These are phyloP conservation scores for Rhopalosiphum padi DNA, from an alignment of 1,140 invertebrate genomes.

Conservation along the genomic window DNA sequence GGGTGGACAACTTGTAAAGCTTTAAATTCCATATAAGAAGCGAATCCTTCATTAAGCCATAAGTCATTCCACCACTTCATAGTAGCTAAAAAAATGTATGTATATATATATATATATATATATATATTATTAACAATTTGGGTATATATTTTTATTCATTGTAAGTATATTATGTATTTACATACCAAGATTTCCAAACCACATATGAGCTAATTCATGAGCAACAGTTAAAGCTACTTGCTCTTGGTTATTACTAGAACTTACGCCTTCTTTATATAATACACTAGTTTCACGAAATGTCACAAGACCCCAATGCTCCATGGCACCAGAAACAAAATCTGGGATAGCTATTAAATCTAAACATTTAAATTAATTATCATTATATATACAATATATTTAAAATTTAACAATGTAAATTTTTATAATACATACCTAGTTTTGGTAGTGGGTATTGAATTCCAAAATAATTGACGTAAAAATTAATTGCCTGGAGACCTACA, in stretches of 20 bases:
- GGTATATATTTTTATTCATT: not conserved
- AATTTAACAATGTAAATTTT: not conserved
- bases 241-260: slow-evolving; percentile 78
- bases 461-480: slow-evolving; percentile 90
- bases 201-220: slow-evolving; percentile 93
- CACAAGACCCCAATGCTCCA: slow-evolving; percentile 93
- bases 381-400: not conserved
- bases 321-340: slow-evolving; percentile 93
- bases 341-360: slow-evolving; percentile 91
- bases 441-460: slow-evolving; percentile 83
- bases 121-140: not conserved
- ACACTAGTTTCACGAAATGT: slow-evolving; percentile 85
- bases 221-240: slow-evolving; percentile 81
- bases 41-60: slow-evolving; percentile 94
- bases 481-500: slow-evolving; percentile 78
- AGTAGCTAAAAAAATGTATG: slow-evolving; percentile 70
- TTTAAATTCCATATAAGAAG: slow-evolving; percentile 84
- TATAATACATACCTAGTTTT: slow-evolving; percentile 74
- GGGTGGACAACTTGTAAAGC: slow-evolving; percentile 75
- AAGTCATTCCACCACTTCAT: slow-evolving; percentile 93
- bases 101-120: not conserved
- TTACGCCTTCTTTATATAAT: slow-evolving; percentile 73
- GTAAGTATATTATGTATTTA: not conserved
- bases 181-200: slow-evolving; percentile 85
- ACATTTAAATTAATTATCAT: slow-evolving; percentile 60